Base-by-base conservation (phyloP, 1,140 invertebrate genomes). In the Hormaphis cornu region DNA sequence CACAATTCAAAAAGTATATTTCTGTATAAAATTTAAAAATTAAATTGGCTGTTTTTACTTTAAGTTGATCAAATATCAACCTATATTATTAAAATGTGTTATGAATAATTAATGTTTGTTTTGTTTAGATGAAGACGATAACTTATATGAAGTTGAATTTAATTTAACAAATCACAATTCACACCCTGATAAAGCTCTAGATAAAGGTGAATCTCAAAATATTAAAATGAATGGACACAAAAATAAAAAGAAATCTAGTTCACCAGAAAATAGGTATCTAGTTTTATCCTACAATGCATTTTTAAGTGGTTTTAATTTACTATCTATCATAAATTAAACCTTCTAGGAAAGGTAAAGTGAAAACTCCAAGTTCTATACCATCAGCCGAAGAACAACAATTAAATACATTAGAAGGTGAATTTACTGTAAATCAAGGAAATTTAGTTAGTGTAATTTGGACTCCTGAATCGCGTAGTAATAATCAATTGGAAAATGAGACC, bases 201-300 rank as follows among this genome's bases (percentile, higher is more conserved):
- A 66, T 42, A 66, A 66, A 22, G 28, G 12, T 22, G 61, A 66
- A 66, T 66, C 61, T 66, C 61, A 66, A 48, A 66, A 48, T 66
- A 16, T 22, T 48, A 66, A 66, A 66, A 66, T 37, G 1, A 66
- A 66, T 66, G 61, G 42, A 50, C 61, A 66, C 14, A 66, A 66
- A 66, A 66, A 66, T 30, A 50, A 66, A 66, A 66, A 66, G 28
- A 66, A 66, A 66, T 66, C 61, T 35, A 66, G 44, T 66, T 66
- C 61, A 20, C 61, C 61, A 22, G 61, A 66, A 66, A 66, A 66
- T 48, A 66, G 61, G 61, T 66, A 30, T n/a, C n/a, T 40, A 40
- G 2, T 18, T 30, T 24, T n/a, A n/a, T n/a, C n/a, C n/a, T n/a
- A n/a, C n/a, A n/a, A 54, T 37, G 14, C 8, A 22, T 24, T 22